Evolutionary conservation across 2,888 invertebrate genomes (phyloP).

Genomic region (Macrosiphum euphorbiae): DNA sequence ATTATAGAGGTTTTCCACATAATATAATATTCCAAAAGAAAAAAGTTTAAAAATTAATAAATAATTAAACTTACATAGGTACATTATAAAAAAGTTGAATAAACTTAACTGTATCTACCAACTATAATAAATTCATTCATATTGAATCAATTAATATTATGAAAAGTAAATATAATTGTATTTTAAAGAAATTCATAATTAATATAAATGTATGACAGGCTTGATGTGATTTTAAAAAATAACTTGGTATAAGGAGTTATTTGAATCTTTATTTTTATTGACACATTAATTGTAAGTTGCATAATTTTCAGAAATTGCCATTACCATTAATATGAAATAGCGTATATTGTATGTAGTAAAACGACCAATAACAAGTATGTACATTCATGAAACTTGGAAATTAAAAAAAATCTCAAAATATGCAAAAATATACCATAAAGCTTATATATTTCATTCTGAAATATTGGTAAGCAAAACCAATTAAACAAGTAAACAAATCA

Average conservation of each 20-base stretch:
- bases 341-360: neutral
- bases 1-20: too few relatives aligned
- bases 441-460: neutral
- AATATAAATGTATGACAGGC: neutral
- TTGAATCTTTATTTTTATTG: neutral
- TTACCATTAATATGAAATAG: neutral
- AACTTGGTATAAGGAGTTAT: neutral
- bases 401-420: neutral
- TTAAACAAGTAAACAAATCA: neutral
- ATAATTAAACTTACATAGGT: too few relatives aligned
- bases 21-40: too few relatives aligned
- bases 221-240: neutral
- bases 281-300: neutral
- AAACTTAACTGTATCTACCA: neutral
- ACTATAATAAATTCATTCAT: neutral
- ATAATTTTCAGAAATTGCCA: neutral
- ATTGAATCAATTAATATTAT: neutral
- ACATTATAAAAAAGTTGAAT: neutral
- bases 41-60: too few relatives aligned
- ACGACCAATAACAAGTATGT: too few relatives aligned
- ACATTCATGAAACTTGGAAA: too few relatives aligned
- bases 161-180: neutral
- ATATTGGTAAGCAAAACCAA: neutral
- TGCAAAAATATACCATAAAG: neutral
- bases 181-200: neutral